Evolutionary conservation across 2,113 vertebrate genomes (phyloP), one percentile per base, ranked within the genome.

Genomic region (Circaetus gallicus): DNA sequence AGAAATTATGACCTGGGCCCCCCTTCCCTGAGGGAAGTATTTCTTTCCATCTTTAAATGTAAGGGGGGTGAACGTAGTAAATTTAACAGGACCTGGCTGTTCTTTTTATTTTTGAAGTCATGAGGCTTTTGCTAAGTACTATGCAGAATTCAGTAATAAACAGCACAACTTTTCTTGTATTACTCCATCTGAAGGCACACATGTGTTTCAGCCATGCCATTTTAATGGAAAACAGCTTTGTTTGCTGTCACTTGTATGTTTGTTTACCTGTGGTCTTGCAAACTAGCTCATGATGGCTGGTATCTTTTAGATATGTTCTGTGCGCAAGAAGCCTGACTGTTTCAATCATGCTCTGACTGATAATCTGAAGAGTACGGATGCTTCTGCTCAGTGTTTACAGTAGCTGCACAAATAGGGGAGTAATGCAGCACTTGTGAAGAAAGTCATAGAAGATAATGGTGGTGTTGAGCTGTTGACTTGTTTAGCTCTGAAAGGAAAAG

Each of bases 1-100:
- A 98, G 93, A 97, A 97, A 96, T 96, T 94, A 96, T 73, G 82
- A 97, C 53, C 69, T 78, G 76, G 86, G 89, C 87, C 92, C 86
- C 84, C 21, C 49, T 96, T 96, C 97, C 97, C 93, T 96, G 53
- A 78, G 95, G 97, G 97, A 89, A 95, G 82, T 87, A 88, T 55
- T 97, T 97, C 91, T 97, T 85, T 71, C 82, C 56, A 89, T 93
- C 61, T 96, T 93, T 92, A 90, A 97, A 47, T 67, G 26, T 63
- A 80, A 84, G 55, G 59, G 45, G 42, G 34, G 32, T 28, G 9
- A 81, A 13, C 4, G 3, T 28, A 93, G 73, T 89, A 79, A 95
- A 74, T 91, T 89, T 93, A 91, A 66, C 32, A 81, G n/a, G 84
- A 73, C n/a, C 55, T 95, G 62, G 62, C 85, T 70, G 45, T 73